Evolutionary conservation across 2,888 invertebrate species (phyloP), one percentile per base, ranked within the genome.

Genomic region (Augiades crinisus): DNA sequence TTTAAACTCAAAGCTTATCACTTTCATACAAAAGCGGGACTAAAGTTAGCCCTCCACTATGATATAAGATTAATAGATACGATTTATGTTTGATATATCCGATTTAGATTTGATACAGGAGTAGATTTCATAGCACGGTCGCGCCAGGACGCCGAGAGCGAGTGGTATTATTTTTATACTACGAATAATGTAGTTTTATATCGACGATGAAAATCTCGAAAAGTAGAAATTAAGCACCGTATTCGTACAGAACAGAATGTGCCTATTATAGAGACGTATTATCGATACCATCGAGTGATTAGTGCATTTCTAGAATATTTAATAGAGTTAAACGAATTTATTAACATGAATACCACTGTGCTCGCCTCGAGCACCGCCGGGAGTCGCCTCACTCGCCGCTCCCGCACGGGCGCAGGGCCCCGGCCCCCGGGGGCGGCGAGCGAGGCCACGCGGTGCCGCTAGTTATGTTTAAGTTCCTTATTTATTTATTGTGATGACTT

Each of bases 31-130:
- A n/a, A n/a, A n/a, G n/a, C n/a, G 45, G 27, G 24, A 16, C 21
- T 27, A 16, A 16, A n/a, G 30, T 19, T 44, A n/a, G 34, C 40
- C 38, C 27, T 21, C 16, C 34, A 10, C 6, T 12, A 19, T 4
- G 19, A 24, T 63, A 64, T 68, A 60, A 70, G 65, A 70, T 64
- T 60, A 64, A 68, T 60, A 70, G 64, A 72, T 65, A 60, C 64
- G 59, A 66, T 69, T 60, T 67, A 67, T 68, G 60, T 66, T 63
- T 68, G 50, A 47, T 52, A 66, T 65, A 67, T 58, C 2, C 8
- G 57, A 64, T 73, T 69, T 75, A 78, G 73, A 76, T 81, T 78
- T 78, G 75, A 76, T 77, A 81, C 72, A 59, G 62, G 64, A 53
- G 52, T 16, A 24, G 22, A 21, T 14, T 27, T 10, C 10, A 27